Conservation (phyloP, 2,888 invertebrate genomes). For the Empis livida region DNA sequence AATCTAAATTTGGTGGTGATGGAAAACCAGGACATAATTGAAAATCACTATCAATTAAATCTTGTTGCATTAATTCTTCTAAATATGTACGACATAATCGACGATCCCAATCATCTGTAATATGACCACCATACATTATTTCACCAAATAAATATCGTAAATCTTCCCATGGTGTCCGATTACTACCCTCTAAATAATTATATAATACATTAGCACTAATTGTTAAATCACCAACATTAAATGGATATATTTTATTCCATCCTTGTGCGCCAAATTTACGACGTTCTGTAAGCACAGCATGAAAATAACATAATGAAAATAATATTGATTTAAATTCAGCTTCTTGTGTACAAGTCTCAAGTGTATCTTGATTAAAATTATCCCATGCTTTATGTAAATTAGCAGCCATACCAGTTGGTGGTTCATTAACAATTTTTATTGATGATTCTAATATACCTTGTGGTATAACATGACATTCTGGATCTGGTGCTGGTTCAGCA, state of each 20-base stretch:
- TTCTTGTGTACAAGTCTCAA: constrained; percentile 87
- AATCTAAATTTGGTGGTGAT: constrained; percentile 82
- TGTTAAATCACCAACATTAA: constrained; percentile 75
- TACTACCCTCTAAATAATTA: constrained; percentile 85
- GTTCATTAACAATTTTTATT: constrained; percentile 93
- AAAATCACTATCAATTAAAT: constrained; percentile 77
- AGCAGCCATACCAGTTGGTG: constrained; percentile 89
- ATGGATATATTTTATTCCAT: constrained; percentile 75
- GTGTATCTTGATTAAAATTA: constrained; percentile 81
- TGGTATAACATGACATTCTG: constrained; percentile 51
- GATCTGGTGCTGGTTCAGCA: constrained; percentile 72
- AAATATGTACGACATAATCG: constrained; percentile 76
- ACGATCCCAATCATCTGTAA: constrained; percentile 94
- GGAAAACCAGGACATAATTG: constrained; percentile 72
- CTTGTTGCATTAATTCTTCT: constrained; percentile 74
- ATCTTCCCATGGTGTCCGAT: constrained; percentile 88
- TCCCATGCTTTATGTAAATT: constrained; percentile 89
- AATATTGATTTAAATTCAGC: constrained; percentile 85
- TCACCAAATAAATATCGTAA: constrained; percentile 88
- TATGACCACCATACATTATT: constrained; percentile 97
- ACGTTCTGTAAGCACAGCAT: constrained; percentile 85
- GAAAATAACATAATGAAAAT: constrained; percentile 88
- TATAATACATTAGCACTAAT: constrained; percentile 83
- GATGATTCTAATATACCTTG: constrained; percentile 88
- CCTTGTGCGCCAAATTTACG: constrained; percentile 92